These are phyloP conservation scores for Suncus etruscus DNA, from an alignment of 2,113 vertebrate genomes.

Conservation along the genomic window DNA sequence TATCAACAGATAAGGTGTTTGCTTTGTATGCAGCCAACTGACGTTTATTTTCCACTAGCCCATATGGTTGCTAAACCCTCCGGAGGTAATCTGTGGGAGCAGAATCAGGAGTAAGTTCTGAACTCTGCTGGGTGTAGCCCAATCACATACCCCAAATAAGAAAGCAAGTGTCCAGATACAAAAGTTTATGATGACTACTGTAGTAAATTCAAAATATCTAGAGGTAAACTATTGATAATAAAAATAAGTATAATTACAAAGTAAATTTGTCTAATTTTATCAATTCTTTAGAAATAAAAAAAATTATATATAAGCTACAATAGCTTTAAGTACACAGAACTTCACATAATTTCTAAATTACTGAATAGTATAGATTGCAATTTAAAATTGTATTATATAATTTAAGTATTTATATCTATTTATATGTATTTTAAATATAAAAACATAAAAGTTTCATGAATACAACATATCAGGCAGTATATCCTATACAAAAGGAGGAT, in stretches of 20 bases:
- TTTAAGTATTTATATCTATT: too few relatives aligned
- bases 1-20: too few relatives aligned
- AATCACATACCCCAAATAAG: neutral
- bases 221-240: slow-evolving; percentile 26
- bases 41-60: too few relatives aligned
- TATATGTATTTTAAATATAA: neutral
- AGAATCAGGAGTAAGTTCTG: too few relatives aligned
- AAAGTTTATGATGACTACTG: neutral
- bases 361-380: too few relatives aligned
- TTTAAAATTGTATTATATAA: too few relatives aligned
- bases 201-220: neutral
- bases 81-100: too few relatives aligned
- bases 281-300: neutral
- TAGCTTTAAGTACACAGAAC: neutral
- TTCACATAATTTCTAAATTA: too few relatives aligned
- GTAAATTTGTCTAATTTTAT: neutral
- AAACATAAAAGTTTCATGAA: neutral
- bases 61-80: too few relatives aligned
- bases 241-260: neutral
- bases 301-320: neutral
- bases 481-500: neutral
- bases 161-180: neutral
- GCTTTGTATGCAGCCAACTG: too few relatives aligned
- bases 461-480: neutral
- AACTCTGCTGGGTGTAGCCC: too few relatives aligned